Evolutionary conservation across 2,888 invertebrate species (phyloP), one percentile per base, ranked within the genome.

Genomic region (Cheilosia vulpina): DNA sequence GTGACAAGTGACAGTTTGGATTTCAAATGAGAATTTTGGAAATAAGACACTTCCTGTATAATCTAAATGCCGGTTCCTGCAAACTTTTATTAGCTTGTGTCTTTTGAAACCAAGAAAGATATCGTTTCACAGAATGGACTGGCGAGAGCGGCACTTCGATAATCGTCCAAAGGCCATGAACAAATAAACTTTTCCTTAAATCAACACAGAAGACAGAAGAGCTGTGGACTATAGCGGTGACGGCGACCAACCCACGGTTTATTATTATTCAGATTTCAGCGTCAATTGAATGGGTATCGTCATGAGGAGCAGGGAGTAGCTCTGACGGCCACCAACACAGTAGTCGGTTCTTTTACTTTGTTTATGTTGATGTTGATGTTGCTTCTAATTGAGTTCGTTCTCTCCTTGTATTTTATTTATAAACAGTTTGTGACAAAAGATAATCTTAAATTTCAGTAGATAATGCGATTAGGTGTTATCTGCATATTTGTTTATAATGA

Each of bases 1-100:
- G 55, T 62, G 24, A 47, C 38, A 45, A 31, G 9, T 31, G 31
- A 31, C 31, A 31, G 41, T 62, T 60, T 57, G 43, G 17, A 69
- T 75, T 69, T 73, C 68, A 79, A 65, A 71, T 47, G 9, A 73
- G 47, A 69, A 43, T 80, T 71, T 71, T 63, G 17, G 84, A 80
- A 80, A 85, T 71, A 63, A 71, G 80, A 85, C 63, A 85, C 84
- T 80, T 84, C 80, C 84, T 76, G 75, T 76, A 62, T 63, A 55
- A 71, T 66, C 27, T 19, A 19, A 66, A 43, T 58, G 41, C 3
- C n/a, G 17, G 38, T 60, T 58, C 57, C 62, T 58, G 66, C 52
- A 72, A 45, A 50, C 38, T 47, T 60, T 60, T 41, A 68, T 41
- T 43, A 27, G 71, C 65, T 71, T 76, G 41, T 72, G 72, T 62